These are phyloP conservation scores for Diorhabda elongata DNA, from an alignment of 1,140 invertebrate species.

Conservation along the genomic window DNA sequence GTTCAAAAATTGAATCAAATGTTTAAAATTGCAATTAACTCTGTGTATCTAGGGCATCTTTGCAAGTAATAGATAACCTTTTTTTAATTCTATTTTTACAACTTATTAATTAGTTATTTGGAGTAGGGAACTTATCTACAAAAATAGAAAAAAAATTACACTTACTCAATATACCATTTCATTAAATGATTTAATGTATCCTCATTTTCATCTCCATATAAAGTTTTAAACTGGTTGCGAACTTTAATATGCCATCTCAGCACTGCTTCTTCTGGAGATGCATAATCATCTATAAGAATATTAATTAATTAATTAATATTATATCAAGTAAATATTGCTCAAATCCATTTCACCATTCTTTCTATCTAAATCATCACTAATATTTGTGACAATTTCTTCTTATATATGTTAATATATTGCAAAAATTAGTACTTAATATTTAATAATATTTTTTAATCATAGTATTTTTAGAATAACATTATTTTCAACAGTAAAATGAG, in stretches of 20 bases:
- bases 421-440: no score
- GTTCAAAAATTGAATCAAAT: no score
- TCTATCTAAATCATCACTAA: not conserved
- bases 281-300: constrained; percentile 4
- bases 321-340: constrained; percentile 12
- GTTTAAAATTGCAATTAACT: no score
- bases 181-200: constrained; percentile 13
- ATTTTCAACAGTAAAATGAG: no score
- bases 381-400: no score
- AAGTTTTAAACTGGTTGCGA: constrained; percentile 16
- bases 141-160: not conserved
- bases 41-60: no score
- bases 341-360: not conserved
- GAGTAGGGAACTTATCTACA: not conserved
- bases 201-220: constrained; percentile 17
- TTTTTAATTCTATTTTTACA: no score
- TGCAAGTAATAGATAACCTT: no score
- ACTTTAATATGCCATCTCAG: constrained; percentile 22
- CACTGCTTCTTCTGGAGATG: constrained; percentile 20
- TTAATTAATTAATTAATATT: constrained; percentile 24
- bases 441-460: no score
- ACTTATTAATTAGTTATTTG: no score
- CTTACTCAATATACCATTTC: constrained; percentile 25
- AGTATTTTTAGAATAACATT: no score
- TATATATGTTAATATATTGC: no score